These are phyloP conservation scores for Athripsodes cinereus DNA, from an alignment of 2,888 invertebrate genomes.

Conservation along the genomic window DNA sequence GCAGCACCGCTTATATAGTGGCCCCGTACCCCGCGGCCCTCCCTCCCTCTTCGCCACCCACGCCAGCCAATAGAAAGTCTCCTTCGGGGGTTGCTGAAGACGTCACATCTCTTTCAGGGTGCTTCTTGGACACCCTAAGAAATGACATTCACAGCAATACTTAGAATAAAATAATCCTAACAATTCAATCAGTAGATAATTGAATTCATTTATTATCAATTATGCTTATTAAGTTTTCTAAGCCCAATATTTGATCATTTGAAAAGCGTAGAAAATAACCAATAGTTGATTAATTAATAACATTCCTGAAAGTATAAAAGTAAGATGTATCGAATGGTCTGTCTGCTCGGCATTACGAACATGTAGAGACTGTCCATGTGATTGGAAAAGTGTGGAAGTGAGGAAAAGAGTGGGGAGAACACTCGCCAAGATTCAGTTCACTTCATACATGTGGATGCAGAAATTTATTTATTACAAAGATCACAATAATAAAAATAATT, in stretches of 20 bases:
- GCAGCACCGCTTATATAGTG: slow-evolving; percentile 50
- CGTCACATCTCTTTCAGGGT: neutral
- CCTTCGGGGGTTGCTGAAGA: slow-evolving; percentile 15
- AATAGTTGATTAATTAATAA: neutral
- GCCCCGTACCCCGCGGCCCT: slow-evolving; percentile 49
- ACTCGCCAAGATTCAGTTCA: no score
- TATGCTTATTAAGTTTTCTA: no score
- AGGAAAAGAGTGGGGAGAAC: neutral
- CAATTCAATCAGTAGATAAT: no score
- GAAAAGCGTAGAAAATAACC: no score
- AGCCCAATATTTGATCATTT: no score
- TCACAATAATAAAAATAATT: no score
- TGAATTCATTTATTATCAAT: no score
- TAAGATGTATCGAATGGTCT: neutral
- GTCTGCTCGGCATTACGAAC: neutral
- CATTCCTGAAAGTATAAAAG: neutral
- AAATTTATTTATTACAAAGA: no score
- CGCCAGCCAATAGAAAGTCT: slow-evolving; percentile 12
- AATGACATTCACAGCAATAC: no score
- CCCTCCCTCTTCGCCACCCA: slow-evolving; percentile 32
- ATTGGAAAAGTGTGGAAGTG: neutral
- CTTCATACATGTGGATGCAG: no score
- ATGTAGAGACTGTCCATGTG: neutral
- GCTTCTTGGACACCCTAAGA: no score
- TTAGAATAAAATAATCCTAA: no score